phyloP scores from a whole-genome alignment of 2,113 vertebrate species.

The Strix uralensis region DNA sequence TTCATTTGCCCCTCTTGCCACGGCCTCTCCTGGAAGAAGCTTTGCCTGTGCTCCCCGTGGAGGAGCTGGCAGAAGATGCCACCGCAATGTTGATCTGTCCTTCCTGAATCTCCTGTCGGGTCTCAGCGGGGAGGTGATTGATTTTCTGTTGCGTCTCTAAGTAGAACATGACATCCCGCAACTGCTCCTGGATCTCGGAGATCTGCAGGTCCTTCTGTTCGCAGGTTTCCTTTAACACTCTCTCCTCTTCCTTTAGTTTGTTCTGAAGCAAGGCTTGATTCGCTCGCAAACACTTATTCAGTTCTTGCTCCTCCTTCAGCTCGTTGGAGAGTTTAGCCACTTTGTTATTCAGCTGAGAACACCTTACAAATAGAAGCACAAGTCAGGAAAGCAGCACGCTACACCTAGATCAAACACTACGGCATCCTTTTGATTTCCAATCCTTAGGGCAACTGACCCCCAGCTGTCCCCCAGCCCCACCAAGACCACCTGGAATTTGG shows the following conservation, averaged over 20 bases:
- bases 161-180: slow-evolving; percentile 97
- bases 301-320: slow-evolving; percentile 95
- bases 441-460: neutral
- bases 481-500: neutral
- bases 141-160: slow-evolving; percentile 94
- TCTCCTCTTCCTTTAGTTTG: slow-evolving; percentile 89
- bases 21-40: slow-evolving; percentile 85
- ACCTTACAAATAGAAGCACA: slow-evolving; percentile 72
- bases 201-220: slow-evolving; percentile 87
- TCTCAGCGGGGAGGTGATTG: slow-evolving; percentile 86
- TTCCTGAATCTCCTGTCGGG: slow-evolving; percentile 93
- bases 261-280: slow-evolving; percentile 91
- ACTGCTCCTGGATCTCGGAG: slow-evolving; percentile 91
- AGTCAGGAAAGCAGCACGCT: neutral
- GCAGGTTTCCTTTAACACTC: slow-evolving; percentile 77
- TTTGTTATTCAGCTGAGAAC: slow-evolving; percentile 83
- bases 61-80: slow-evolving; percentile 72
- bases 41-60: slow-evolving; percentile 66
- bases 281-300: slow-evolving; percentile 92
- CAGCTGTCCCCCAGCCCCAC: neutral
- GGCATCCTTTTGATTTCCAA: neutral
- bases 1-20: slow-evolving; percentile 91
- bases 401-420: neutral
- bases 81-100: slow-evolving; percentile 93
- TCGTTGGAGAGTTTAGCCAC: slow-evolving; percentile 86